Percentiles rank a stretch among this genome's conserved stretches.
Conservation (phyloP, 2,113 vertebrate genomes). For the Eretmochelys imbricata region DNA sequence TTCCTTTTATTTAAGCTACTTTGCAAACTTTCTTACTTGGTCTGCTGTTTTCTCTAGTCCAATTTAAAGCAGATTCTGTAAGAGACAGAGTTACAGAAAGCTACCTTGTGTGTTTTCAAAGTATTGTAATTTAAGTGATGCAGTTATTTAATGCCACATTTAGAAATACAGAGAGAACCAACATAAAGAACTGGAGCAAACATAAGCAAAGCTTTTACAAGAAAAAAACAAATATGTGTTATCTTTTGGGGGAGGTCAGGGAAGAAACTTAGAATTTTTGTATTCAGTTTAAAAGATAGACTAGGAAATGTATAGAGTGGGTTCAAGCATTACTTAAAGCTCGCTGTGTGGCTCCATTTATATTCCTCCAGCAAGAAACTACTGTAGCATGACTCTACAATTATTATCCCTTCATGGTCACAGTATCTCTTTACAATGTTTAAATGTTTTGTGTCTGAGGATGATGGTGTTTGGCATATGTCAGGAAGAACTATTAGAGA, state of each 20-base stretch:
- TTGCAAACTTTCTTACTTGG: not conserved
- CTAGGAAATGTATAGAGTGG: not conserved
- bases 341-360: not conserved
- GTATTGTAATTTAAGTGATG: not conserved
- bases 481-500: conserved; percentile 14
- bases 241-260: not conserved
- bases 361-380: not conserved
- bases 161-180: not conserved
- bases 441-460: not conserved
- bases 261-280: not conserved
- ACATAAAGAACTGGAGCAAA: not conserved
- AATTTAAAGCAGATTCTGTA: not conserved
- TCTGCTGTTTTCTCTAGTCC: not conserved
- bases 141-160: not conserved
- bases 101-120: not conserved
- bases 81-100: conserved; percentile 4
- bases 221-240: not conserved
- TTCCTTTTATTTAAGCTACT: not conserved
- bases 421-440: not conserved
- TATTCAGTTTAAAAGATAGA: not conserved
- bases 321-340: not conserved
- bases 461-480: not conserved
- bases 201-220: not conserved
- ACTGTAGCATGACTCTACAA: accelerated
- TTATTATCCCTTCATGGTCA: not conserved